phyloP scores from a whole-genome alignment of 2,888 invertebrate genomes.

The Ectemnius continuus region DNA sequence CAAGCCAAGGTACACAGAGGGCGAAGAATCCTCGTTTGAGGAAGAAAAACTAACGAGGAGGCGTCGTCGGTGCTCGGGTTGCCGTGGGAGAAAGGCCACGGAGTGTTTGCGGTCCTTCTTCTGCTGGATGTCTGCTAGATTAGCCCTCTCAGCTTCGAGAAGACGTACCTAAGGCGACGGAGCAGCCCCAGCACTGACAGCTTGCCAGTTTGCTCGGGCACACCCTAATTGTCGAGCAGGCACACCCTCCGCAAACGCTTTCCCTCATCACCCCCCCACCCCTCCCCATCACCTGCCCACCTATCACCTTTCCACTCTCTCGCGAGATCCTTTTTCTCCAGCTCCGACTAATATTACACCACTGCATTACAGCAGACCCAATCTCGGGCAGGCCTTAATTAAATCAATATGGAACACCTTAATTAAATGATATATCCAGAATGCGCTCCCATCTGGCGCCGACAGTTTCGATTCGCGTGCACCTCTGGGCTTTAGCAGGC shows the following conservation, averaged over 20 bases:
- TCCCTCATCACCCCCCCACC: conserved; percentile 56
- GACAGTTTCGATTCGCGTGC: no score
- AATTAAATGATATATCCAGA: no score
- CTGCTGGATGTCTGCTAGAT: conserved; percentile 45
- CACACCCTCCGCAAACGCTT: conserved; percentile 71
- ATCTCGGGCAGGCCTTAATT: conserved; percentile 2
- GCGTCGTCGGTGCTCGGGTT: neutral
- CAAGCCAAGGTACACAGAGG: neutral
- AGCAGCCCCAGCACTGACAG: conserved; percentile 56
- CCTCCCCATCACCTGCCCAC: conserved; percentile 15
- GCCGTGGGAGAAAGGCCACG: neutral
- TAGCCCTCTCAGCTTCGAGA: conserved; percentile 58
- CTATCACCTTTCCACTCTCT: conserved; percentile 15
- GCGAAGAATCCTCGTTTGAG: neutral
- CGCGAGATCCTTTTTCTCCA: conserved; percentile 32
- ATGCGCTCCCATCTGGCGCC: neutral
- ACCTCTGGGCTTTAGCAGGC: neutral
- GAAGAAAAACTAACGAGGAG: conserved; percentile 15
- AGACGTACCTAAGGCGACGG: conserved; percentile 40
- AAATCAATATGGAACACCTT: no score
- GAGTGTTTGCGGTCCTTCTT: neutral
- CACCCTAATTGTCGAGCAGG: conserved; percentile 74
- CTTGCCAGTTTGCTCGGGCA: conserved; percentile 70
- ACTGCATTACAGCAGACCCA: neutral
- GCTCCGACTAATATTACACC: no score